Percentiles rank a stretch among this genome's conserved stretches.
These are phyloP conservation scores for Hoplodrina ambigua DNA, from an alignment of 2,888 invertebrate genomes.

Conservation along the genomic window DNA sequence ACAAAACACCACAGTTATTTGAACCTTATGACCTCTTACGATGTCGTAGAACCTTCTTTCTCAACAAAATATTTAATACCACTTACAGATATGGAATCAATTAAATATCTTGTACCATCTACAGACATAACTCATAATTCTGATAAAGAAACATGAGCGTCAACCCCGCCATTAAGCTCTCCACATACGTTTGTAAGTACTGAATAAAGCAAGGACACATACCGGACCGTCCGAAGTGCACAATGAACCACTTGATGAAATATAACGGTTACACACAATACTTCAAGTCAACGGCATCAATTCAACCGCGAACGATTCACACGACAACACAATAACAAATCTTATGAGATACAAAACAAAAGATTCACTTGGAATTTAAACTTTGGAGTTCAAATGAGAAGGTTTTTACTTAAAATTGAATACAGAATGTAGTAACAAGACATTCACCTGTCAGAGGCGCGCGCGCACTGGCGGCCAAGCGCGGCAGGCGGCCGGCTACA, in stretches of 20 bases:
- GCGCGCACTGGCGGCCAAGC: conserved; percentile 91
- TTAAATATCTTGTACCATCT: too few species aligned
- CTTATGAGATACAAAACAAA: conserved; percentile 61
- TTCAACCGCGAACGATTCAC: conserved; percentile 76
- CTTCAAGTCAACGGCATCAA: conserved; percentile 72
- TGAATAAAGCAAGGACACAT: conserved; percentile 79
- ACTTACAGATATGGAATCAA: not conserved
- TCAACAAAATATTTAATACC: conserved; percentile 7
- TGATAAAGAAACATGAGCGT: not conserved
- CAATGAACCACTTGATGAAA: conserved; percentile 79
- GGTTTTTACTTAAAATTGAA: conserved; percentile 68
- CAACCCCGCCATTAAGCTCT: conserved; percentile 27
- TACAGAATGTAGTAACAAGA: conserved; percentile 72
- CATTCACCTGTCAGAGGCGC: conserved; percentile 89
- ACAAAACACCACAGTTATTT: conserved; percentile 45
- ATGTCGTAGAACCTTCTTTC: conserved; percentile 13
- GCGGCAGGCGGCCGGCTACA: conserved; percentile 90
- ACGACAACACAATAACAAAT: conserved; percentile 75
- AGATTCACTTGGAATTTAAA: conserved; percentile 58
- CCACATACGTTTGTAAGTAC: conserved; percentile 46
- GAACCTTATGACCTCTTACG: conserved; percentile 27
- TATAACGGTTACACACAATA: conserved; percentile 82
- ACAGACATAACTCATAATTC: not conserved
- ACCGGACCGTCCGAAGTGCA: conserved; percentile 78
- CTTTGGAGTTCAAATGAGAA: conserved; percentile 54